A percentile compares a stretch with the other conserved stretches of the same genome.
Evolutionary conservation across 37 sponge, comb jelly and placozoan genomes (phyloP).

Genomic region (Amphimedon queenslandica): DNA sequence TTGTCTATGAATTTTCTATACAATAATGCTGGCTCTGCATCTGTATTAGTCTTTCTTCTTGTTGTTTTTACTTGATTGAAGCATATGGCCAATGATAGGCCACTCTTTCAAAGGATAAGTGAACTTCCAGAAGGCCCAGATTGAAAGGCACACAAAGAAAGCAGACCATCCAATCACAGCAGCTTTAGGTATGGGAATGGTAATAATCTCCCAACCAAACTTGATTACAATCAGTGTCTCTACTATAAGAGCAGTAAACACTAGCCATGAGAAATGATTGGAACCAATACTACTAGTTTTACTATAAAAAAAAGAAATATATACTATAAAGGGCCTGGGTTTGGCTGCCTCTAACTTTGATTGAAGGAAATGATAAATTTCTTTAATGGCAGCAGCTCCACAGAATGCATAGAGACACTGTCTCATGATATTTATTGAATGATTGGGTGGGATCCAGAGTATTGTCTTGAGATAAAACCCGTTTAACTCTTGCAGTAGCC

Average conservation of each 20-base stretch:
- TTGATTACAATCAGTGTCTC: conserved; percentile 72
- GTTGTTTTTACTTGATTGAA: background rate
- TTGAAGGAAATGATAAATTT: conserved; percentile 77
- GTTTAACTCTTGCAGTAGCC: conserved; percentile 78
- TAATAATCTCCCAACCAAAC: conserved; percentile 76
- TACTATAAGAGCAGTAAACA: conserved; percentile 52
- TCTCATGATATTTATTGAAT: conserved; percentile 69
- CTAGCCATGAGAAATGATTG: conserved; percentile 76
- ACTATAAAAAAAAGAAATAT: too few species aligned
- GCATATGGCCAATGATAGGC: conserved; percentile 53
- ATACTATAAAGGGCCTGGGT: too few species aligned
- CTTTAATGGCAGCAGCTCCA: conserved; percentile 70
- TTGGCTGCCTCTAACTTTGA: too few species aligned
- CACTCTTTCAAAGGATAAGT: conserved; percentile 64
- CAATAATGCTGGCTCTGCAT: too few species aligned
- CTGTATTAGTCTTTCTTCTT: background rate
- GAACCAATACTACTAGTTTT: too few species aligned
- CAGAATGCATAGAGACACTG: conserved; percentile 49
- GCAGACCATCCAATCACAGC: conserved; percentile 36
- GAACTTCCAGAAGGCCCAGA: conserved; percentile 77
- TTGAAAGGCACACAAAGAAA: conserved; percentile 8
- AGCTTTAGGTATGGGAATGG: conserved; percentile 55
- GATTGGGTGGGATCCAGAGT: conserved; percentile 86
- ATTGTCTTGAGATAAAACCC: conserved; percentile 83
- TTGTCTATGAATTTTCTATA: too few species aligned